phyloP scores from a whole-genome alignment of 30 jellyfish, hydroid and myxozoan genomes.

The Clytia hemisphaerica region DNA sequence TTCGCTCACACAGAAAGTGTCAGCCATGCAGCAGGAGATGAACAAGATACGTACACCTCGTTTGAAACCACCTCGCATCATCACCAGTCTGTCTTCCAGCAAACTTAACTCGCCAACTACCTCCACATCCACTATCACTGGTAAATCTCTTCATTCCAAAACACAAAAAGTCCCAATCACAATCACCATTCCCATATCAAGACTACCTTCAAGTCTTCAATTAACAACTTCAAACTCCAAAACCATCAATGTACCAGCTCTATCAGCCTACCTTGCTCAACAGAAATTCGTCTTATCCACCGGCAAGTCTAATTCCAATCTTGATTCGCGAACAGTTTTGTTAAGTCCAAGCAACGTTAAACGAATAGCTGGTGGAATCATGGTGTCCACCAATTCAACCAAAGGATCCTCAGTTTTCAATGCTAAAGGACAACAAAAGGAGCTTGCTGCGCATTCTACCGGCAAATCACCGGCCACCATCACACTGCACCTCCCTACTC shows the following conservation, averaged over 20 bases:
- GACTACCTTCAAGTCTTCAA: background rate
- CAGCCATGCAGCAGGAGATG: too few species aligned
- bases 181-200: slow-evolving; percentile 12
- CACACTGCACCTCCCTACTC: slow-evolving; percentile 5
- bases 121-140: too few species aligned
- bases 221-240: background rate
- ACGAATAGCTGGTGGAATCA: background rate
- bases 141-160: too few species aligned
- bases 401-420: background rate
- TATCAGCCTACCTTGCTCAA: slow-evolving; percentile 20
- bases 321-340: background rate
- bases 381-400: background rate
- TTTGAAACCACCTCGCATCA: too few species aligned
- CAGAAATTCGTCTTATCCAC: slow-evolving; percentile 16
- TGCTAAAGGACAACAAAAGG: background rate
- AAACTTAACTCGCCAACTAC: too few species aligned
- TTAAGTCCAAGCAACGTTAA: background rate
- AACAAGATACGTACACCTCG: too few species aligned
- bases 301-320: background rate
- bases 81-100: too few species aligned
- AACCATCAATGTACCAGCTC: slow-evolving; percentile 3
- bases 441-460: background rate
- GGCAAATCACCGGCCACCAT: too few species aligned
- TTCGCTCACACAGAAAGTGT: too few species aligned
- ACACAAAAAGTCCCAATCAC: slow-evolving; percentile 11